Conservation (phyloP, 2,797 vertebrate genomes). For the Kryptolebias ocellatus region DNA sequence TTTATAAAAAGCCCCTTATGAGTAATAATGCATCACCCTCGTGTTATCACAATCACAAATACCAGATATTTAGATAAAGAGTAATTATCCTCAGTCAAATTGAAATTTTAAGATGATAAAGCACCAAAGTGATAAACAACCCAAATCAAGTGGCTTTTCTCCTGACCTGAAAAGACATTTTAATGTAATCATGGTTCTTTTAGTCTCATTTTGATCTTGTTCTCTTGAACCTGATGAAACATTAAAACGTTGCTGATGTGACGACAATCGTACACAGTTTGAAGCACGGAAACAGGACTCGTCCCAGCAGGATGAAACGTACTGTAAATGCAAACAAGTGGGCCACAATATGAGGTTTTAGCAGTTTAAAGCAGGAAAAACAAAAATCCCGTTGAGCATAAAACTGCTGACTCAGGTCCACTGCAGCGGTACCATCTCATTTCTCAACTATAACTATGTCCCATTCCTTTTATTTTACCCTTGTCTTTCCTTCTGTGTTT, state of each 20-base stretch:
- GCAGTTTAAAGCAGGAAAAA: slow-evolving; percentile 57
- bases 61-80: slow-evolving; percentile 57
- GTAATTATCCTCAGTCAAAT: slow-evolving; percentile 46
- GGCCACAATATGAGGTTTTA: slow-evolving; percentile 32
- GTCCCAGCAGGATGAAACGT: slow-evolving; percentile 39
- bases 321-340: slow-evolving; percentile 42
- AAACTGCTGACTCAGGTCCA: slow-evolving; percentile 73
- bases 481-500: slow-evolving; percentile 40
- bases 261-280: slow-evolving; percentile 57
- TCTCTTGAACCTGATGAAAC: slow-evolving; percentile 44
- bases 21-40: slow-evolving; percentile 54
- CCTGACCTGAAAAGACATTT: slow-evolving; percentile 37
- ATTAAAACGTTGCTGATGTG: slow-evolving; percentile 50
- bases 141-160: slow-evolving; percentile 21
- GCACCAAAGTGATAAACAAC: slow-evolving; percentile 21
- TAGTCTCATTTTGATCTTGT: slow-evolving; percentile 49
- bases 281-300: slow-evolving; percentile 42
- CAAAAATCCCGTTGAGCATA: slow-evolving; percentile 53
- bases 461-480: slow-evolving; percentile 8
- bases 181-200: slow-evolving; percentile 60
- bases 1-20: slow-evolving; percentile 68
- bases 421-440: slow-evolving; percentile 27
- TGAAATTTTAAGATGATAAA: slow-evolving; percentile 37
- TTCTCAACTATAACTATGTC: slow-evolving; percentile 14
- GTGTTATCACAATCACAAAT: slow-evolving; percentile 56